A percentile compares a stretch with the other conserved stretches of the same genome.
phyloP scores from a whole-genome alignment of 2,797 vertebrate genomes.

The Yasuhikotakia modesta region DNA sequence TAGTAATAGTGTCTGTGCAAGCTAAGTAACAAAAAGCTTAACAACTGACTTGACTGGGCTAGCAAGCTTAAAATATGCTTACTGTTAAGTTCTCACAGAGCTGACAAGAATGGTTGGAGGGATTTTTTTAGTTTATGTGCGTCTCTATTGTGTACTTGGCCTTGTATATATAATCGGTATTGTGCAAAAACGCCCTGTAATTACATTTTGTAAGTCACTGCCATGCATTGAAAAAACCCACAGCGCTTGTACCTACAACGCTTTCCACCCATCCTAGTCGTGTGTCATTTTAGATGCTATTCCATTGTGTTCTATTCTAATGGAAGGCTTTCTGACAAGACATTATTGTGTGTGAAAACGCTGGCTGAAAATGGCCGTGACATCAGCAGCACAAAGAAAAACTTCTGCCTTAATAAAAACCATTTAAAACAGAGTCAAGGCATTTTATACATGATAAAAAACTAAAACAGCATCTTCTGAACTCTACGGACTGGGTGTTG shows the following conservation, averaged over 20 bases:
- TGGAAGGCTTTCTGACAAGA: background rate
- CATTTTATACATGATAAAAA: background rate
- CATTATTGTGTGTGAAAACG: background rate
- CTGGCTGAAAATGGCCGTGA: background rate
- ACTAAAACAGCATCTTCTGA: background rate
- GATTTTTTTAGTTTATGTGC: background rate
- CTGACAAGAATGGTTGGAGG: background rate
- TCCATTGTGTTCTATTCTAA: background rate
- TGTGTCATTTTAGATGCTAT: background rate
- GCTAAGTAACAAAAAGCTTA: background rate
- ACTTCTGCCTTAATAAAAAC: background rate
- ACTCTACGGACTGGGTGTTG: background rate
- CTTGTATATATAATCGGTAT: background rate
- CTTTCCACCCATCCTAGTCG: background rate
- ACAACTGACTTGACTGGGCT: background rate
- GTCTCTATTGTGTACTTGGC: background rate
- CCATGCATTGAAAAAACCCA: background rate
- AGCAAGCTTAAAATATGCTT: background rate
- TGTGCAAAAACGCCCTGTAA: background rate
- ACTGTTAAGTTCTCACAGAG: background rate
- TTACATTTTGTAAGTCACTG: background rate
- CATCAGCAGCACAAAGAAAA: slow-evolving; percentile 7
- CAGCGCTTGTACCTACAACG: background rate
- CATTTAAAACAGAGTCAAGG: background rate
- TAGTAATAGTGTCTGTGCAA: no score